Conservation (phyloP, 1,140 invertebrate species). For the Bombus impatiens region DNA sequence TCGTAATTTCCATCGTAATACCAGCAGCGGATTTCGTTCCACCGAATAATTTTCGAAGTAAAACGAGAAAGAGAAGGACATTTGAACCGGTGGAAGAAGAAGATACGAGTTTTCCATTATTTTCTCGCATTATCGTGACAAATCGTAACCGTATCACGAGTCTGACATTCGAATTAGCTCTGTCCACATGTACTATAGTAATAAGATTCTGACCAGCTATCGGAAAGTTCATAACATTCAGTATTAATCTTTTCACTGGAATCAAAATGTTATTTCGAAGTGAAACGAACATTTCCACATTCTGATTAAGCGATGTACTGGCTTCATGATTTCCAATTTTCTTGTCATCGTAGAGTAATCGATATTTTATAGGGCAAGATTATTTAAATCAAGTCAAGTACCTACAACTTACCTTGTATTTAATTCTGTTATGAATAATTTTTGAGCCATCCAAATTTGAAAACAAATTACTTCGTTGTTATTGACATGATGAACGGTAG, state of each 20-base stretch:
- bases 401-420: no score
- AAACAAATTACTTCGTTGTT: no score
- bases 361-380: no score
- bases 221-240: conserved; percentile 1
- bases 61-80: background rate
- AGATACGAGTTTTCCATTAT: conserved; percentile 1
- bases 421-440: no score
- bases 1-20: background rate
- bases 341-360: no score
- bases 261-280: background rate
- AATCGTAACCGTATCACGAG: background rate
- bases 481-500: no score
- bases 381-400: no score
- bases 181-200: background rate
- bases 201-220: background rate
- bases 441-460: no score
- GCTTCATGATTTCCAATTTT: no score
- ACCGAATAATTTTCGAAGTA: background rate
- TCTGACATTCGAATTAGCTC: background rate
- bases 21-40: background rate
- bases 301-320: no score
- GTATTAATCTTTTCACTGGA: background rate
- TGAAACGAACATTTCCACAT: no score
- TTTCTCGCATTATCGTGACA: background rate
- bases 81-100: background rate